Evolutionary conservation across 2,888 invertebrate genomes (phyloP).

Genomic region (Leptothorax acervorum): DNA sequence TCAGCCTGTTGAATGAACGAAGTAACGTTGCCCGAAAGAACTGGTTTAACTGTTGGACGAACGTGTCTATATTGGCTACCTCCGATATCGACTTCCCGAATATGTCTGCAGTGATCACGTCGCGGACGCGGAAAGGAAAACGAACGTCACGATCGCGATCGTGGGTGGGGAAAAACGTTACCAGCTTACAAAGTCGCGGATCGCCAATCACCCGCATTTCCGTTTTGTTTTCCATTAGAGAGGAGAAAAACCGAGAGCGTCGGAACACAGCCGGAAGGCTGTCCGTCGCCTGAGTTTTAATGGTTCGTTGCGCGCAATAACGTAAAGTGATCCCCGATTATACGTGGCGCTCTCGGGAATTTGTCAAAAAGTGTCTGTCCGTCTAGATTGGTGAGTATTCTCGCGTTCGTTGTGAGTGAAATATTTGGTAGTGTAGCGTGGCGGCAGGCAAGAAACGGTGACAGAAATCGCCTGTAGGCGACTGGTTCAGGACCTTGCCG

Average conservation of each 20-base stretch:
- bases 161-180: neutral
- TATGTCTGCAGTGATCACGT: conserved; percentile 30
- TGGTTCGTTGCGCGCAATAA: conserved; percentile 33
- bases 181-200: conserved; percentile 19
- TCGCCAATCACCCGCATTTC: neutral
- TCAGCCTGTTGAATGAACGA: conserved; percentile 55
- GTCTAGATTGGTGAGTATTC: neutral
- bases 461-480: conserved; percentile 46
- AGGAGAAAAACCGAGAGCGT: neutral
- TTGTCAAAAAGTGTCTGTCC: conserved; percentile 29
- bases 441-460: conserved; percentile 38
- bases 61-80: conserved; percentile 34
- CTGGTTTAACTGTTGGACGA: conserved; percentile 50
- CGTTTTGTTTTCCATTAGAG: conserved; percentile 22
- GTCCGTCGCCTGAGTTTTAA: conserved; percentile 15
- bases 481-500: conserved; percentile 30
- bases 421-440: conserved; percentile 33
- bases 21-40: conserved; percentile 45
- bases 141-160: neutral
- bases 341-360: neutral
- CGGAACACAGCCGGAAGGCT: neutral
- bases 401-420: conserved; percentile 26
- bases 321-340: conserved; percentile 7
- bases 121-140: conserved; percentile 4
- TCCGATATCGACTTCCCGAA: conserved; percentile 34